A percentile compares a stretch with the other conserved stretches of the same genome.
phyloP scores from a whole-genome alignment of 2,113 vertebrate genomes.

The Lasiurus borealis region DNA sequence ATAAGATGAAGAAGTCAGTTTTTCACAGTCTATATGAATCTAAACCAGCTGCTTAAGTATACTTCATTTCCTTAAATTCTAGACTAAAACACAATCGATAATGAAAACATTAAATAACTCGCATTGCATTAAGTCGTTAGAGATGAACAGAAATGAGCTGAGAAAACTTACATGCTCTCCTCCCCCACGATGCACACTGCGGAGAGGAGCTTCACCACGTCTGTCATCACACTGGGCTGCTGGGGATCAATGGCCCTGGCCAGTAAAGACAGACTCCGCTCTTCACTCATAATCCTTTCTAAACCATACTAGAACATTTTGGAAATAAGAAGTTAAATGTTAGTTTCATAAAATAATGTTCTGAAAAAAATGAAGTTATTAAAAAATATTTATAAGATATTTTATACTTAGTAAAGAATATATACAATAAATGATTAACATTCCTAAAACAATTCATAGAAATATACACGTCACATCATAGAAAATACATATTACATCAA shows the following conservation, averaged over 20 bases:
- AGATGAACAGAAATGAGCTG: neutral
- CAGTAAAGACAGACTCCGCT: conserved; percentile 94
- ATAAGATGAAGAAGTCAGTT: conserved; percentile 17
- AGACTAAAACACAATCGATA: neutral
- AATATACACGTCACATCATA: conserved; percentile 6
- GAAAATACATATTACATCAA: conserved; percentile 7
- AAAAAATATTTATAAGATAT: neutral
- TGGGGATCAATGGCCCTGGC: conserved; percentile 94
- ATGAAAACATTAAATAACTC: neutral
- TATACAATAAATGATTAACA: neutral
- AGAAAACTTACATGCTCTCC: conserved; percentile 95
- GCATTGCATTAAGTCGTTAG: neutral
- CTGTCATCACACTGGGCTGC: conserved; percentile 96
- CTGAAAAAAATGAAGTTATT: neutral
- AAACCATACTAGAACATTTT: conserved; percentile 93
- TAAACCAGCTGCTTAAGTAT: neutral
- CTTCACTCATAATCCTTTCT: conserved; percentile 96
- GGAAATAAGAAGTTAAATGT: conserved; percentile 45
- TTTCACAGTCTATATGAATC: conserved; percentile 20
- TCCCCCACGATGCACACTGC: conserved; percentile 99
- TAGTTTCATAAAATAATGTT: neutral
- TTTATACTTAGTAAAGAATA: conserved; percentile 27
- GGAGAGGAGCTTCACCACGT: conserved; percentile 96
- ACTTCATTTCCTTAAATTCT: conserved; percentile 42
- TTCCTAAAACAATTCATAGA: neutral